Conservation (phyloP, 1,140 invertebrate genomes). For the Harpegnathos saltator region DNA sequence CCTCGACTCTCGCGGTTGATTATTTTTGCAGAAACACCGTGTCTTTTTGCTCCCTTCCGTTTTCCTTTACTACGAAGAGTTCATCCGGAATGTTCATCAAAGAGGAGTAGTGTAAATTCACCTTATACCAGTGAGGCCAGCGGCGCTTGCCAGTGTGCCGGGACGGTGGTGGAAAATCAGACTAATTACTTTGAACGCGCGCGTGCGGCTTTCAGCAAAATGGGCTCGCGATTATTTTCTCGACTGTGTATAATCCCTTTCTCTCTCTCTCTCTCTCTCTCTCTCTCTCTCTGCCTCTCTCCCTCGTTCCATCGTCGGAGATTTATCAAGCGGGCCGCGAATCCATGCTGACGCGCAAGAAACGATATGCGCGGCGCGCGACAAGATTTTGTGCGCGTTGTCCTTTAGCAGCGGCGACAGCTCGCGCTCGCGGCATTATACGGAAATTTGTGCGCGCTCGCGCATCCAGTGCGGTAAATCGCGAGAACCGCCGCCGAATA, state of each 20-base stretch:
- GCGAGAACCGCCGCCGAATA: constrained; percentile 46
- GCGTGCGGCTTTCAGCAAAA: constrained; percentile 73
- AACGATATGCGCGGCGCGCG: not conserved
- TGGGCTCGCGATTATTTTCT: constrained; percentile 74
- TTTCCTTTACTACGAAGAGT: not conserved
- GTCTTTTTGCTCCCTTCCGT: not conserved
- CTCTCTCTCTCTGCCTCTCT: too few relatives aligned
- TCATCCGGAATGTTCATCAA: constrained; percentile 39
- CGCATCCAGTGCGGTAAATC: constrained; percentile 7
- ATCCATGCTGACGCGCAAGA: constrained; percentile 52
- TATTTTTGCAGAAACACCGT: constrained; percentile 23
- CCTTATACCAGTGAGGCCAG: constrained; percentile 21
- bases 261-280: too few relatives aligned
- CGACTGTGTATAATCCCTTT: constrained; percentile 66
- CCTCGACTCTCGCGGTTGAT: not conserved
- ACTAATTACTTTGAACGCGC: constrained; percentile 74
- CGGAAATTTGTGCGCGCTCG: constrained; percentile 23
- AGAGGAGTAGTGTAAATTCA: constrained; percentile 35
- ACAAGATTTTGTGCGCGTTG: constrained; percentile 44
- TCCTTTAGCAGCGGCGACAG: constrained; percentile 22
- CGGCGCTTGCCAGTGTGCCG: not conserved
- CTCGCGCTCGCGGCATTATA: constrained; percentile 23
- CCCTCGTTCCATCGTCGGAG: constrained; percentile 11
- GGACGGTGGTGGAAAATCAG: constrained; percentile 69
- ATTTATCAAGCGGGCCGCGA: constrained; percentile 35